Evolutionary conservation across 2,113 vertebrate species (phyloP).

Genomic region (Cynocephalus volans): DNA sequence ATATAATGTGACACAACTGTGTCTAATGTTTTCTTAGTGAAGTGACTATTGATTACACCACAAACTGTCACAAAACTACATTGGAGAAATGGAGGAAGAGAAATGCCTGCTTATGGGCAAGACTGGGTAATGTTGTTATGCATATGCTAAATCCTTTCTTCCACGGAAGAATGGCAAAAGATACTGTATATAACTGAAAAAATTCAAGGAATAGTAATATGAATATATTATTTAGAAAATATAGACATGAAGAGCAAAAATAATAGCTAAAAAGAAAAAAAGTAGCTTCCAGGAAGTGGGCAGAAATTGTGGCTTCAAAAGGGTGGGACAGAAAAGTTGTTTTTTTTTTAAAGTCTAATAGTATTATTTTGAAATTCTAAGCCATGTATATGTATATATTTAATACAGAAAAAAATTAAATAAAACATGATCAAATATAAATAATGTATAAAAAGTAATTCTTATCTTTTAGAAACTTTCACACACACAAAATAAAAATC

Average conservation of each 20-base stretch:
- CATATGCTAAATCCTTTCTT: neutral
- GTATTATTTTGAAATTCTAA: neutral
- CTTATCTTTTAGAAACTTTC: neutral
- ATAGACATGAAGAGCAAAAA: neutral
- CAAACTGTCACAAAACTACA: neutral
- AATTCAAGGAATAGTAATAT: neutral
- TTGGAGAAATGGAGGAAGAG: neutral
- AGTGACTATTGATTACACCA: neutral
- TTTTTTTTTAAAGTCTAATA: neutral
- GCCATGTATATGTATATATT: neutral
- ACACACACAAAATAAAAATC: neutral
- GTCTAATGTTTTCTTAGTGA: neutral
- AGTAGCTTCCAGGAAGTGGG: neutral
- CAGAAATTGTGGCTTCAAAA: neutral
- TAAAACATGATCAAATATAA: neutral
- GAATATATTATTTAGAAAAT: neutral
- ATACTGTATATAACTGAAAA: neutral
- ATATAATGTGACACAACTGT: neutral
- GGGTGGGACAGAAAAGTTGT: accelerated
- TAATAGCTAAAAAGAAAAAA: neutral
- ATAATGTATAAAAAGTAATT: neutral
- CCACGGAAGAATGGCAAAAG: neutral
- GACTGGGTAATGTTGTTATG: neutral
- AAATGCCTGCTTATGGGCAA: neutral
- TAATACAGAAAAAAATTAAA: neutral